A percentile compares a stretch with the other conserved stretches of the same genome.
These are phyloP conservation scores for Ciconia boyciana DNA, from an alignment of 2,113 vertebrate species.

Conservation along the genomic window DNA sequence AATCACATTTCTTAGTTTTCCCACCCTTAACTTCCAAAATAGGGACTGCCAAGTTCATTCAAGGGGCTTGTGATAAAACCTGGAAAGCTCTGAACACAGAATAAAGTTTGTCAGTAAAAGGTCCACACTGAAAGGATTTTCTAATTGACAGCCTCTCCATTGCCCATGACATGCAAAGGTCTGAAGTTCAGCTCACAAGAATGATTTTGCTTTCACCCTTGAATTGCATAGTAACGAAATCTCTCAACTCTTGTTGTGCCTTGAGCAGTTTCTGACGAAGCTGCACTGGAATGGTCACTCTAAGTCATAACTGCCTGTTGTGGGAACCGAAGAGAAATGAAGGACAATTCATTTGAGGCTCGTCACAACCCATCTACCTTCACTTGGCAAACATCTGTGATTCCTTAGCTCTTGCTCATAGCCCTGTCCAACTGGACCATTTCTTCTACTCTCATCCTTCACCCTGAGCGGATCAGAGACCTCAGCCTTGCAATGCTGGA, in stretches of 20 bases:
- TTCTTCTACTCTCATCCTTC: background rate
- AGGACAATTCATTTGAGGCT: background rate
- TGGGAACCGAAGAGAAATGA: background rate
- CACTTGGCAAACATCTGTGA: background rate
- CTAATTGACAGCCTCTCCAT: background rate
- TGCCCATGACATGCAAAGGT: background rate
- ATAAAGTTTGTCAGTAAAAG: background rate
- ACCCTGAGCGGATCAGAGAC: background rate
- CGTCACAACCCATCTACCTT: background rate
- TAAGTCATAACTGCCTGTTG: background rate
- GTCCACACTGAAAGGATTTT: background rate
- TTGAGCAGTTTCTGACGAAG: background rate
- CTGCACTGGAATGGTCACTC: background rate
- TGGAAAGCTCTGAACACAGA: background rate
- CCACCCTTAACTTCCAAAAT: background rate
- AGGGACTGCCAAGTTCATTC: background rate
- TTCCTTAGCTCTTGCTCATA: background rate
- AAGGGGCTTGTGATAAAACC: background rate
- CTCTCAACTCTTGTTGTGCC: background rate
- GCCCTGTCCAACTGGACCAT: background rate
- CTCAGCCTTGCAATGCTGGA: background rate
- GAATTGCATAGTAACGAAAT: background rate
- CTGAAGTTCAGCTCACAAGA: background rate
- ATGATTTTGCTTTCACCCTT: background rate
- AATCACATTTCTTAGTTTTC: background rate